phyloP scores from a whole-genome alignment of 2,797 vertebrate genomes.

The Nothura maculosa region DNA sequence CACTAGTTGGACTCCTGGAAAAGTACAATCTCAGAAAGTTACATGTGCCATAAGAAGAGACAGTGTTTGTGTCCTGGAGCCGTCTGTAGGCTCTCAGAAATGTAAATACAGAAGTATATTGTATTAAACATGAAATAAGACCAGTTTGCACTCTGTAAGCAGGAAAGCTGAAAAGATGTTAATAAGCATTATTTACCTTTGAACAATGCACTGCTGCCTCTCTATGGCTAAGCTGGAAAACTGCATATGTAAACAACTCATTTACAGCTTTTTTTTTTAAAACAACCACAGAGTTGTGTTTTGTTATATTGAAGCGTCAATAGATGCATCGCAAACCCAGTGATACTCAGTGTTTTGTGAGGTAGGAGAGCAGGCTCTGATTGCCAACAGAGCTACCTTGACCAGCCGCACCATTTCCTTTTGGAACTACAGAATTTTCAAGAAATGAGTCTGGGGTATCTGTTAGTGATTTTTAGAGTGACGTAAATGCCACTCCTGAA shows the following conservation, averaged over 20 bases:
- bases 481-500: neutral
- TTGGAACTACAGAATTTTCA: neutral
- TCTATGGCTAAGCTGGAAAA: neutral
- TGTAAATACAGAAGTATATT: neutral
- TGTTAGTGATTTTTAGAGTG: slow-evolving; percentile 5
- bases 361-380: neutral
- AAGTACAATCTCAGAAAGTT: neutral
- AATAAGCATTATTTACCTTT: neutral
- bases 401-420: neutral
- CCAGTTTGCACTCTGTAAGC: neutral
- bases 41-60: neutral
- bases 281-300: neutral
- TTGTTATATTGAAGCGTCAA: neutral
- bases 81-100: slow-evolving; percentile 26
- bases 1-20: neutral
- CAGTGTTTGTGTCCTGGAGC: neutral
- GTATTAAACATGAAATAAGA: neutral
- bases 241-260: neutral
- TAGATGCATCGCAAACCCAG: neutral
- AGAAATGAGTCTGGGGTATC: neutral
- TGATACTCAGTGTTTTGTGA: neutral
- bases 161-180: neutral
- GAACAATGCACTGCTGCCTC: neutral
- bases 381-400: neutral
- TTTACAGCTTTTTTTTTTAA: neutral